A percentile compares a stretch with the other conserved stretches of the same genome.
Evolutionary conservation across 2,797 vertebrate genomes (phyloP).

Genomic region (Pantherophis alleghaniensis): DNA sequence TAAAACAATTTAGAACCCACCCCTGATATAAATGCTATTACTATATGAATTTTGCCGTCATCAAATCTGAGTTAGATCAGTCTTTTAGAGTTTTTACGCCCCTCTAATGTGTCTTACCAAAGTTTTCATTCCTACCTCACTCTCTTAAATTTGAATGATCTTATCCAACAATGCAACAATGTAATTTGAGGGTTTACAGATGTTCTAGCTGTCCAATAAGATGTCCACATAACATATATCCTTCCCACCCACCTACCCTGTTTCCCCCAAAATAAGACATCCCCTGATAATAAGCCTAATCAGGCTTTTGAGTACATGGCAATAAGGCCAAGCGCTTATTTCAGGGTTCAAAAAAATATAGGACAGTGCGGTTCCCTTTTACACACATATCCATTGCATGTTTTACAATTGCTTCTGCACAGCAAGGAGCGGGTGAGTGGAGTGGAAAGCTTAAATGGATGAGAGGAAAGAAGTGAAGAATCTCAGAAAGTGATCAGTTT

Average conservation of each 20-base stretch:
- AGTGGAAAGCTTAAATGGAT: background rate
- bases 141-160: background rate
- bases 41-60: background rate
- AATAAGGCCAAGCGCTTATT: too few relatives aligned
- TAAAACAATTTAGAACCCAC: too few relatives aligned
- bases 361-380: background rate
- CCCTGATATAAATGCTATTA: background rate
- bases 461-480: background rate
- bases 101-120: background rate
- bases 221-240: background rate
- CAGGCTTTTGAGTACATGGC: too few relatives aligned
- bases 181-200: background rate
- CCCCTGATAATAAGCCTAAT: too few relatives aligned
- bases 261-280: too few relatives aligned
- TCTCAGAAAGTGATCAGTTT: background rate
- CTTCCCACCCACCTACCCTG: too few relatives aligned
- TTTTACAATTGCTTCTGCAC: background rate
- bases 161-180: too few relatives aligned
- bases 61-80: background rate
- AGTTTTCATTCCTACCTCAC: background rate
- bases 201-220: background rate
- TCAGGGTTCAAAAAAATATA: too few relatives aligned
- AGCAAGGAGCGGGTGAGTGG: background rate
- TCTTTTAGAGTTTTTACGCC: background rate
- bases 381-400: background rate